phyloP scores from a whole-genome alignment of 1,140 invertebrate genomes.

The Arctopsyche grandis region DNA sequence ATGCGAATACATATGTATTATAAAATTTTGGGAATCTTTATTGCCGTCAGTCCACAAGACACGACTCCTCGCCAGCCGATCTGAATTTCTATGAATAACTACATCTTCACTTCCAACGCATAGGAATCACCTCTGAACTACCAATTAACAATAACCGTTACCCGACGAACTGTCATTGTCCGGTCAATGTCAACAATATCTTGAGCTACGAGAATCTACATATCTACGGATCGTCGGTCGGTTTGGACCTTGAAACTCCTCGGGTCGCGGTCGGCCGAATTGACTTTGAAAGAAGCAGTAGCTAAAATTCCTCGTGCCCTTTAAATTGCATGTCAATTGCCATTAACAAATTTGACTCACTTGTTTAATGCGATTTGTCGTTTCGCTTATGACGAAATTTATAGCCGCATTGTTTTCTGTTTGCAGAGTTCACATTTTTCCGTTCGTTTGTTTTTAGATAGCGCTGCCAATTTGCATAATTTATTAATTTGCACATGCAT shows the following conservation, averaged over 20 bases:
- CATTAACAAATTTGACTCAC: too few relatives aligned
- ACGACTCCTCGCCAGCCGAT: not conserved
- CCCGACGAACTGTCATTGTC: too few relatives aligned
- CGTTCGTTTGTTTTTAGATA: not conserved
- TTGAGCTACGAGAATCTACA: too few relatives aligned
- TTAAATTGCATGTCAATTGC: too few relatives aligned
- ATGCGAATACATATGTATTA: not conserved
- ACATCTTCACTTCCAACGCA: not conserved
- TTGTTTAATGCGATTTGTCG: too few relatives aligned
- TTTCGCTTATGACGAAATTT: not conserved
- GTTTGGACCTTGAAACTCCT: too few relatives aligned
- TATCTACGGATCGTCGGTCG: too few relatives aligned
- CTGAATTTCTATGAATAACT: not conserved
- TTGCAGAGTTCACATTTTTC: not conserved
- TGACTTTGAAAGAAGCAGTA: too few relatives aligned
- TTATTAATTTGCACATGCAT: constrained; percentile 26
- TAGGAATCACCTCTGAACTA: not conserved
- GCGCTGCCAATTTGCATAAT: constrained; percentile 12
- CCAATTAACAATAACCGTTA: too few relatives aligned
- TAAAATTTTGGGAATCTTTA: not conserved
- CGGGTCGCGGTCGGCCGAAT: too few relatives aligned
- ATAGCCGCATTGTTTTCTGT: not conserved
- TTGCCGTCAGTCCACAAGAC: not conserved
- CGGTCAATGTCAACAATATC: too few relatives aligned
- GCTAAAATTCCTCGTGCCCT: too few relatives aligned